Evolutionary conservation across 2,888 invertebrate genomes (phyloP), one percentile per base, ranked within the genome.

Genomic region (Athrips mouffetella): DNA sequence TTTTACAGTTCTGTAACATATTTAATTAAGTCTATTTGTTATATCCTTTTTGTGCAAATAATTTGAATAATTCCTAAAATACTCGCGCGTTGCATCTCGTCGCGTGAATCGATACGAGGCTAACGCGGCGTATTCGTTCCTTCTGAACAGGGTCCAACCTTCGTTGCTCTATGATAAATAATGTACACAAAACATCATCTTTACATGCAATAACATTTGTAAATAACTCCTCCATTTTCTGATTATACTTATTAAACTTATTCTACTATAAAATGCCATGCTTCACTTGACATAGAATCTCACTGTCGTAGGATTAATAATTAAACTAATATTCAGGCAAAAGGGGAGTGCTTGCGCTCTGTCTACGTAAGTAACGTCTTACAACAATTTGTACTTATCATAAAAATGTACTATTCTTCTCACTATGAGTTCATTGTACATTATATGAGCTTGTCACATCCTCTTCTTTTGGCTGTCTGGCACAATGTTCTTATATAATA

Each of bases 251-350:
- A 70, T 31, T 67, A 67, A 67, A 51, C 69, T 70, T 69, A 73
- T 29, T 54, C 64, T 74, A 73, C 60, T 59, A n/a, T n/a, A 62
- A 80, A 79, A 80, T 79, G 79, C 79, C 73, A 69, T 58, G 60
- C 67, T 68, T 67, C 60, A 62, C 62, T 67, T 66, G 67, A 69
- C 68, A 65, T 62, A 62, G 58, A 65, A 65, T 73, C 70, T 78
- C 74, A 76, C 74, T 74, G 67, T 63, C 57, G 52, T 62, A 63
- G 64, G 62, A 66, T 62, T 15, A 60, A 53, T 55, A 56, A 53
- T 50, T 47, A 13, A 41, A 35, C 41, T 40, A 37, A 31, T 8
- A 15, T 45, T 25, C 41, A n/a, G 27, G 21, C 35, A 45, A 37
- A 6, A 23, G 4, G 15, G 23, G 40, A n/a, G 35, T n/a, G 21